phyloP scores from a whole-genome alignment of 2,797 vertebrate genomes.

The Sebastiscus tertius region DNA sequence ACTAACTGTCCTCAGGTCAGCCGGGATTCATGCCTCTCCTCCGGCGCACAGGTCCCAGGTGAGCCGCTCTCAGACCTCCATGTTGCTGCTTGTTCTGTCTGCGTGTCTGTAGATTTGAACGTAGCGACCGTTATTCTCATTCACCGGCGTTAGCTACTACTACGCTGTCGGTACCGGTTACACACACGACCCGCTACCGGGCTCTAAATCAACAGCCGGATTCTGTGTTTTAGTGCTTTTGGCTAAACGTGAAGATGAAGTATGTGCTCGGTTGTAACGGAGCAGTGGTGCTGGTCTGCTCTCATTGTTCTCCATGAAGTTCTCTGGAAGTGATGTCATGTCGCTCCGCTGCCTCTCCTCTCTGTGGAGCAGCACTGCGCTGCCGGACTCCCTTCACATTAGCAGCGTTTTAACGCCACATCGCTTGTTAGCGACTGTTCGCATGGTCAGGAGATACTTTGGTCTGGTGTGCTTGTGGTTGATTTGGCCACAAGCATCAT shows the following conservation, averaged over 20 bases:
- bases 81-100: neutral
- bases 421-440: too few relatives aligned
- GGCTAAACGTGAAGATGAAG: fast-evolving
- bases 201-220: neutral
- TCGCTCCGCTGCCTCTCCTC: neutral
- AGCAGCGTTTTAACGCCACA: neutral
- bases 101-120: neutral
- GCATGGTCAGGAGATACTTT: fast-evolving
- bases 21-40: neutral
- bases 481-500: fast-evolving
- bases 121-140: constrained; percentile 43
- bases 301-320: constrained; percentile 62
- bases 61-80: constrained; percentile 12
- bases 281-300: neutral
- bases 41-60: constrained; percentile 48
- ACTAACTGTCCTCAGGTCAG: neutral
- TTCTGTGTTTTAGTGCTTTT: neutral
- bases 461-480: neutral
- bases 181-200: constrained; percentile 1
- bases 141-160: constrained; percentile 47
- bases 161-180: constrained; percentile 37
- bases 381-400: constrained; percentile 29
- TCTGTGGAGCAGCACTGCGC: neutral
- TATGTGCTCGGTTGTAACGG: neutral
- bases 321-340: constrained; percentile 71